Conservation (phyloP, 2,113 vertebrate genomes). For the Perognathus longimembris region DNA sequence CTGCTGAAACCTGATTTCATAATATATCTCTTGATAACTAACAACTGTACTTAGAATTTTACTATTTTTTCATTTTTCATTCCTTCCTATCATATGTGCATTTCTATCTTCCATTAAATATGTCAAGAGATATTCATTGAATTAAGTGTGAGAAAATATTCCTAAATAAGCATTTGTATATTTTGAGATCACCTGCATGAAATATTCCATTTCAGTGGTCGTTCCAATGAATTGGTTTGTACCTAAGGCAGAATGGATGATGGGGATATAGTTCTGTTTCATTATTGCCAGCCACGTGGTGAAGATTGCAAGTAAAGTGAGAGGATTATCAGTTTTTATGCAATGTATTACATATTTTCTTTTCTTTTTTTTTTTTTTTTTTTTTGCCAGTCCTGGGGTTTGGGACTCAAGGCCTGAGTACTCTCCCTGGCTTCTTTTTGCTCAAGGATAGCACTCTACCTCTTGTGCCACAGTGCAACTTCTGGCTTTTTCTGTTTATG, state of each 20-base stretch:
- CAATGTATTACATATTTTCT: too few species aligned
- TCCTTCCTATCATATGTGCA: too few species aligned
- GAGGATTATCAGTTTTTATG: background rate
- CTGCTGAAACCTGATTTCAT: background rate
- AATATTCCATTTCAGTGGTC: background rate
- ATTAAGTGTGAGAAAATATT: conserved; percentile 17
- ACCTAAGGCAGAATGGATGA: background rate
- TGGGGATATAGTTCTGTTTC: background rate
- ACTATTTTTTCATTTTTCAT: too few species aligned
- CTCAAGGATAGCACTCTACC: too few species aligned
- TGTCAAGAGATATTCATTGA: background rate
- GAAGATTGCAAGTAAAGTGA: background rate
- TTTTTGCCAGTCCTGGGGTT: too few species aligned
- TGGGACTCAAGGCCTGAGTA: too few species aligned
- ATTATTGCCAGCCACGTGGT: background rate
- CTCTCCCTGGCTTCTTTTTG: too few species aligned
- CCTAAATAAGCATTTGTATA: background rate
- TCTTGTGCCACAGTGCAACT: too few species aligned
- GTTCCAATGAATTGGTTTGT: background rate
- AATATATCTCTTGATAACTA: background rate
- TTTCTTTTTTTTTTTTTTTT: too few species aligned
- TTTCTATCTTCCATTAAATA: too few species aligned
- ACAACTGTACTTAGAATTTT: background rate
- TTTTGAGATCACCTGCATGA: background rate
- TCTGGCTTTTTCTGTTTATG: too few species aligned